Conservation (phyloP, 2,888 invertebrate species). For the Stratiomys singularior region DNA sequence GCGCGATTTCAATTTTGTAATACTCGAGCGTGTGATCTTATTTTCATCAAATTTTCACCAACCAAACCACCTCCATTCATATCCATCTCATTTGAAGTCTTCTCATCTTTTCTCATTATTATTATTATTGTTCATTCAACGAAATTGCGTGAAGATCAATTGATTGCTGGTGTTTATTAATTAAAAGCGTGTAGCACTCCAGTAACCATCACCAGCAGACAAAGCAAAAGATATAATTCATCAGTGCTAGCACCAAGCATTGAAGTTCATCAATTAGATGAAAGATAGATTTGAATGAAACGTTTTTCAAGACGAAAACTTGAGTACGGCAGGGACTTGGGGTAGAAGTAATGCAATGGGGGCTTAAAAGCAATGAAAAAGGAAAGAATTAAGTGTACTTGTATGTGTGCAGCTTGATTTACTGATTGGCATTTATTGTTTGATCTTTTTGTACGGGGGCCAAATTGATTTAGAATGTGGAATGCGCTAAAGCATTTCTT, state of each 20-base stretch:
- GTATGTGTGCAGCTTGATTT: neutral
- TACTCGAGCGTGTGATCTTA: neutral
- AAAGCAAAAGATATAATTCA: no score
- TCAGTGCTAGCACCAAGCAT: neutral
- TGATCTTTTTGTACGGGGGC: slow-evolving; percentile 17
- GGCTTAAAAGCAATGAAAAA: no score
- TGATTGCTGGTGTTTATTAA: slow-evolving; percentile 1
- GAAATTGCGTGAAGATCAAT: neutral
- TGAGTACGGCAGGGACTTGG: no score
- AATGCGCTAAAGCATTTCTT: slow-evolving; percentile 6
- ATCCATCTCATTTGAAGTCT: no score
- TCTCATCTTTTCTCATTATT: no score
- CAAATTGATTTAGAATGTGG: slow-evolving; percentile 18
- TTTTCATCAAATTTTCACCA: neutral
- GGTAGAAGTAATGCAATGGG: no score
- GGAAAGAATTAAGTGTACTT: no score
- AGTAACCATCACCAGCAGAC: no score
- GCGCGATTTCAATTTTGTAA: no score
- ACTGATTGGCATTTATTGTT: slow-evolving; percentile 31
- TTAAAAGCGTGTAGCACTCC: neutral
- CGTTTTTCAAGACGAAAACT: neutral
- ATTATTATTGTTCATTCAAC: no score
- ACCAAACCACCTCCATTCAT: neutral
- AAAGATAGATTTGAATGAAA: slow-evolving; percentile 11
- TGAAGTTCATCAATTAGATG: neutral